Percentiles rank a stretch among this genome's conserved stretches.
Evolutionary conservation across 1,140 invertebrate species (phyloP).

Genomic region (Oryctes rhinoceros): DNA sequence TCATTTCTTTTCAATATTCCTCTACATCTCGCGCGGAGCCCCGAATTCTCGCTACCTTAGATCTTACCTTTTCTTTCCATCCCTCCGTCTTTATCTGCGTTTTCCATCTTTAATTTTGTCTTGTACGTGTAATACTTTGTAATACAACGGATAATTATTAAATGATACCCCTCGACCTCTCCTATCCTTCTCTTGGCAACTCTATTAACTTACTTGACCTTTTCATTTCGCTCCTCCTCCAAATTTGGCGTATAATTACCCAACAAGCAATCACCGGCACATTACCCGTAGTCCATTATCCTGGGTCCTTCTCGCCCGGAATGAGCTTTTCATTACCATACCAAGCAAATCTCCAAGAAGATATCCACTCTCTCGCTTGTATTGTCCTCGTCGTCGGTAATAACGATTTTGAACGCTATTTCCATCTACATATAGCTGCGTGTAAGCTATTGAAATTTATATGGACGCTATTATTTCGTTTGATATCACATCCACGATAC

Average conservation of each 20-base stretch:
- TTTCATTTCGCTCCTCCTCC: conserved; percentile 19
- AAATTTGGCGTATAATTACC: conserved; percentile 20
- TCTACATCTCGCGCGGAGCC: neutral
- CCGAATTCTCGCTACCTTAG: neutral
- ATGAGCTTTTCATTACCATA: conserved; percentile 32
- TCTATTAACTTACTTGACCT: neutral
- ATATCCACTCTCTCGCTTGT: neutral
- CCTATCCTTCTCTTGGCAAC: neutral
- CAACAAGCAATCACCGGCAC: conserved; percentile 33
- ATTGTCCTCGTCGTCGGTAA: neutral
- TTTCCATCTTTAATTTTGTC: neutral
- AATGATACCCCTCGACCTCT: neutral
- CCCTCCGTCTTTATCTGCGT: conserved; percentile 1
- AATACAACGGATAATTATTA: conserved; percentile 11
- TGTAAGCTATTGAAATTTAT: no score
- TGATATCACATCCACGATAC: no score
- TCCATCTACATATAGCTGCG: neutral
- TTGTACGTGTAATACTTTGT: neutral
- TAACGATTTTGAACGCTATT: neutral
- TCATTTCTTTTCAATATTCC: conserved; percentile 35
- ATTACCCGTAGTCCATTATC: conserved; percentile 24
- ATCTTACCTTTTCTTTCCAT: conserved; percentile 23
- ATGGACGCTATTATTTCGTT: no score
- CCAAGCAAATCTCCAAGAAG: conserved; percentile 1
- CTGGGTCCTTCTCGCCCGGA: neutral